These are phyloP conservation scores for Caenorhabditis doughertyi DNA, from an alignment of 2,888 invertebrate genomes.

Conservation along the genomic window DNA sequence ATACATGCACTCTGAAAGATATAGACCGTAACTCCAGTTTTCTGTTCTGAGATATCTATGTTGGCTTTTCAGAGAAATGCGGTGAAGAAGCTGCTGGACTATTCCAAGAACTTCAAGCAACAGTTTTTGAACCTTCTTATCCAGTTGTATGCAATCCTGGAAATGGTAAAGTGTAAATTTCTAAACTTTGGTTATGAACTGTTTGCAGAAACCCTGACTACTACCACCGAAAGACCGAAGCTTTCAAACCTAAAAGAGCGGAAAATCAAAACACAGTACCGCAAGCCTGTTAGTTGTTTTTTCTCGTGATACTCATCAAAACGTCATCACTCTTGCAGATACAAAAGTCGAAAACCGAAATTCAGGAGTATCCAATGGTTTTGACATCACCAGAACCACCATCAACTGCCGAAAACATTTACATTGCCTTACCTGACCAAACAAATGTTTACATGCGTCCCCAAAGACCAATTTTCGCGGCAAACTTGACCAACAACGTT, in stretches of 20 bases:
- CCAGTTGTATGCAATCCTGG: slow-evolving; percentile 78
- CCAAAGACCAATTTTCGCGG: slow-evolving; percentile 51
- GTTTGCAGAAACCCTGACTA: slow-evolving; percentile 14
- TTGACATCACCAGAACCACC: slow-evolving; percentile 52
- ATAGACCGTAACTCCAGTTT: slow-evolving; percentile 59
- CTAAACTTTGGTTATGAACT: too few species aligned
- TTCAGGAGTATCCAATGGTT: slow-evolving; percentile 52
- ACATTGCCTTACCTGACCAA: slow-evolving; percentile 55
- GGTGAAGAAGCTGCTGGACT: slow-evolving; percentile 76
- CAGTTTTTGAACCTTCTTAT: slow-evolving; percentile 79
- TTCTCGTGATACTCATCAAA: background rate
- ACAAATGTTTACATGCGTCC: slow-evolving; percentile 58
- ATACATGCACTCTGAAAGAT: slow-evolving; percentile 78
- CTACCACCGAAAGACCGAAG: background rate
- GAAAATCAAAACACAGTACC: slow-evolving; percentile 45
- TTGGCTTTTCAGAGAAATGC: slow-evolving; percentile 72
- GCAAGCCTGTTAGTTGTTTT: slow-evolving; percentile 29
- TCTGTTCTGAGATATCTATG: background rate
- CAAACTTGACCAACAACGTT: slow-evolving; percentile 48
- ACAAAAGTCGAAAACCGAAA: slow-evolving; percentile 62
- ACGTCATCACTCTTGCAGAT: slow-evolving; percentile 19
- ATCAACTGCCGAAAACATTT: slow-evolving; percentile 63
- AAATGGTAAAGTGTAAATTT: slow-evolving; percentile 44
- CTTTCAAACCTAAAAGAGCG: slow-evolving; percentile 26
- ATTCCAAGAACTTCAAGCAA: slow-evolving; percentile 78